Evolutionary conservation across 2,888 invertebrate species (phyloP), one percentile per base, ranked within the genome.

Genomic region (Leptarthrus brevirostris): DNA sequence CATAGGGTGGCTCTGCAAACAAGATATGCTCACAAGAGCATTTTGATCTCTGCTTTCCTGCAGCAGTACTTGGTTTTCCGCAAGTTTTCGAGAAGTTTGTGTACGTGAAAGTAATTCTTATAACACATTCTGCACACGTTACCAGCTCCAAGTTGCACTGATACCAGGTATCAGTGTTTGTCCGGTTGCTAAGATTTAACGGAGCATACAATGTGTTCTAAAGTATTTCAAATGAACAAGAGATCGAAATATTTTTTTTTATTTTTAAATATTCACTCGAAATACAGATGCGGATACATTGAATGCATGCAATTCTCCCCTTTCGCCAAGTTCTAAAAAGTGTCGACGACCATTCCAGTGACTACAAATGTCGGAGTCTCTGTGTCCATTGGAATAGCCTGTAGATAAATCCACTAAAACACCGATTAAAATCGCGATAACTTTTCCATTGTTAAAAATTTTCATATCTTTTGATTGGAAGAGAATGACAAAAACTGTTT

Each of bases 51-150:
- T 30, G 18, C 12, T 52, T 69, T 30, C 52, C 69, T 20, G 52
- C 52, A 52, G 26, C 26, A 30, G 14, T 83, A 34, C 80, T 80
- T 16, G 80, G 76, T 58, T 79, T 80, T 49, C 80, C 79, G 75
- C 85, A 84, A 22, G 78, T 82, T 74, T 82, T 84, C 1, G 83
- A 83, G 76, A 85, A 84, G 74, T 85, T 83, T 8, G 82, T 79
- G 72, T 81, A 81, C 1, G 82, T 83, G 34, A 84, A 83, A 14
- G 83, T 84, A 24, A 84, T 82, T 20, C 84, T 81, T 16, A 84
- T 88, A 64, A 91, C 87, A 80, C 92, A 92, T 16, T 90, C 90
- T 0, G 92, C 89, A 80, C 92, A 92, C 2, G 91, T 90, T 49
- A 91, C 88, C 76, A 92, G 84, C 81, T 91, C 91, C 72, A 91